Evolutionary conservation across 2,888 invertebrate species (phyloP), one percentile per base, ranked within the genome.

Genomic region (Psylliodes chrysocephalus): DNA sequence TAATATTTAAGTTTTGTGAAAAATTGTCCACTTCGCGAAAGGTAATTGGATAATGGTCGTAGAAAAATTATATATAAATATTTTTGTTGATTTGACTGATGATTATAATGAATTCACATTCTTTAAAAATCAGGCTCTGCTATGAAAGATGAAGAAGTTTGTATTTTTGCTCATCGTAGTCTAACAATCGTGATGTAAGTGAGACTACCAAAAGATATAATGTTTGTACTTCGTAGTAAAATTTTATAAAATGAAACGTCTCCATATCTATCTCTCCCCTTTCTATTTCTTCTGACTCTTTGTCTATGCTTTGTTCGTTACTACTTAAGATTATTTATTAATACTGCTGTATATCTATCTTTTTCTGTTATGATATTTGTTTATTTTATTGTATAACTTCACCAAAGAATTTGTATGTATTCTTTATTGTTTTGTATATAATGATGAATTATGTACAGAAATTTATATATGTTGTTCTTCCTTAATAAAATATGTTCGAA

Each of bases 401-500:
- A 79, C 82, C 82, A 82, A 82, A 82, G 82, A 82, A 72, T 75
- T 77, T 79, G 76, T 81, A 78, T 77, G 77, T 79, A 74, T 68
- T 60, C 60, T 73, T 73, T 47, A 73, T 80, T 79, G 78, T 81
- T 81, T 81, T 81, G 78, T 79, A 79, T 79, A 79, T 75, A 78
- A 72, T 70, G 77, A 66, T 78, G 77, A 77, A 76, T 79, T 81
- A 75, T 82, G 82, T 82, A 82, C 82, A 82, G 82, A 82, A 82
- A 81, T 81, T 82, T 82, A 82, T 82, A 81, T 82, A 81, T 82
- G 80, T 81, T 81, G 81, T 81, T 80, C 77, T 78, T 77, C 78
- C 77, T 78, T 76, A 73, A 78, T 76, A 75, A 77, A 78, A 64
- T 54, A 61, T 61, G 47, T 61, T 61, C 49, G 38, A 47, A 49